phyloP scores from a whole-genome alignment of 2,888 invertebrate species.

The Nemapogon koenigi region DNA sequence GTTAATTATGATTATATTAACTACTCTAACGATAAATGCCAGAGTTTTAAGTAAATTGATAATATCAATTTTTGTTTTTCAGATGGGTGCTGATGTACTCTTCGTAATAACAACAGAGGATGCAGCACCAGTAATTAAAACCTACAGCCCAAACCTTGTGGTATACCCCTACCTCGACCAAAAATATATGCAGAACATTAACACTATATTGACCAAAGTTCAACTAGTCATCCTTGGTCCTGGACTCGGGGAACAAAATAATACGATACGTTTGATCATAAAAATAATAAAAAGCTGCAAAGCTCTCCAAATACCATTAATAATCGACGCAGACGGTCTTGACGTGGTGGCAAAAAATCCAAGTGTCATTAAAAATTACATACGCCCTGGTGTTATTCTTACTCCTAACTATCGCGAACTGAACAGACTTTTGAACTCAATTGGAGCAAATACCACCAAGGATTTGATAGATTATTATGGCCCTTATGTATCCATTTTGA shows the following conservation, averaged over 20 bases:
- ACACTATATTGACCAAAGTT: conserved; percentile 77
- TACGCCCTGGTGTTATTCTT: conserved; percentile 70
- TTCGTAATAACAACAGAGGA: conserved; percentile 88
- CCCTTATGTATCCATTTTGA: conserved; percentile 43
- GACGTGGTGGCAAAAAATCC: conserved; percentile 74
- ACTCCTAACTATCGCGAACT: conserved; percentile 91
- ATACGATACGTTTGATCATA: conserved; percentile 64
- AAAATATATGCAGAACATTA: conserved; percentile 69
- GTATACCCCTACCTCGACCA: conserved; percentile 86
- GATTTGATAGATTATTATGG: conserved; percentile 63
- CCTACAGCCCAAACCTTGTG: conserved; percentile 95
- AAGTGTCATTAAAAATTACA: conserved; percentile 72
- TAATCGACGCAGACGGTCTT: conserved; percentile 91
- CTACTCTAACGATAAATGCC: no score
- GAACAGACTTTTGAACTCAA: conserved; percentile 68
- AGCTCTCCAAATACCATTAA: conserved; percentile 71
- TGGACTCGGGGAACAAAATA: conserved; percentile 82
- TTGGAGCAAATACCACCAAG: conserved; percentile 49
- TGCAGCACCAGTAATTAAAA: conserved; percentile 89
- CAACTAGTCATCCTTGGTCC: conserved; percentile 91
- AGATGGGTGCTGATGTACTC: conserved; percentile 87
- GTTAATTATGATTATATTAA: no score
- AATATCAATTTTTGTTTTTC: no score
- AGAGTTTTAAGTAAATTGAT: no score
- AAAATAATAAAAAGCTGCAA: conserved; percentile 71